Base-by-base conservation (phyloP, 2,797 vertebrate genomes). In the Acomys russatus region DNA sequence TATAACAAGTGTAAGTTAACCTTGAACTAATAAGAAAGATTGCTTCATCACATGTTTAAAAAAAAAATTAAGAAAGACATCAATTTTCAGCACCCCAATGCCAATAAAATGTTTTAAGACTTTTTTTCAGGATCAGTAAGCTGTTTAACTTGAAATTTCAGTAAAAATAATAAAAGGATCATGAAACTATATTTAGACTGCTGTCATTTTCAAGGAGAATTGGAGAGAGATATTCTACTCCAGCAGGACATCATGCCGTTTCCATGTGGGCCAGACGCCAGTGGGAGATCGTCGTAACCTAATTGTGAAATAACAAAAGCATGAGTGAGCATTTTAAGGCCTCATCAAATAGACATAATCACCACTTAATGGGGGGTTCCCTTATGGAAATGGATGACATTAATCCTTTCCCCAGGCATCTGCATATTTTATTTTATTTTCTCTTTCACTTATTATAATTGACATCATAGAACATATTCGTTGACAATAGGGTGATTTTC, bases 271-370 rank as follows among this genome's bases (percentile, higher is more conserved):
- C 73, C 95, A 93, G 25, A 14, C 97, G 85, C 85, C 96, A 98
- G 35, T 1, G 78, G n/a, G 79, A 77, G 96, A 96, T n/a, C 92
- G 15, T 44, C 95, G 66, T 96, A 97, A 98, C 92, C 77, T 95
- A 88, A 97, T 97, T 78, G 70, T 97, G 61, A 98, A 98, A 97
- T 94, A 98, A 96, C 83, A 97, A 97, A 98, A 97, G 44, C 1
- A 0, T 97, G 79, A 98, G 97, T 96, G 96, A 94, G 51, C 82
- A 92, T 97, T 98, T 98, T 95, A 98, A 98, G 95, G 78, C 97
- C 96, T 98, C 82, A 91, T 83, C 71, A 96, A 96, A 97, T 88
- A 97, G n/a, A 87, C 0, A 8, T 92, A 84, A 88, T 54, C 88
- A 85, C 9, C 94, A 90, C n/a, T 22, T 70, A 82, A 80, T 54